Base-by-base conservation (phyloP, 2,113 vertebrate genomes). In the Leptobrachium ailaonicum region DNA sequence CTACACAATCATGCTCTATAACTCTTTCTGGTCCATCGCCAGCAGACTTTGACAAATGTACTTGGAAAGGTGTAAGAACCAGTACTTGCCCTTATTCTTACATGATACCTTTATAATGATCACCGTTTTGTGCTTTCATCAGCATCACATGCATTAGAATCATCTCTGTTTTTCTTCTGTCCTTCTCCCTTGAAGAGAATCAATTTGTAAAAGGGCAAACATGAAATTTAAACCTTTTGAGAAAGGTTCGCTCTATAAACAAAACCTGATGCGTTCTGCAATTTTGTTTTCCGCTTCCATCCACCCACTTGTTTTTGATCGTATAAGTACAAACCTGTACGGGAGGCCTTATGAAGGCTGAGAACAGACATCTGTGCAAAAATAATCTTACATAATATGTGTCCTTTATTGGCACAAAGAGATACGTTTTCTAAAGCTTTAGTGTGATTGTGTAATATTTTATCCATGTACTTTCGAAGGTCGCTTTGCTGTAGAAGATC, bases 231-330 rank as follows among this genome's bases (percentile, higher is more conserved):
- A 85, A 87, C 87, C 84, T 82, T 0, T 84, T 87, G 85, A 83
- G 82, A 89, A 89, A 86, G 11, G 81, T 89, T 68, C 82, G 83
- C 87, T 90, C 84, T 84, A 87, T 89, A 89, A 92, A 90, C 89
- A 91, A 91, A 88, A 87, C 86, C 87, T 76, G 84, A 90, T 9
- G 63, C 88, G 88, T 87, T 89, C 64, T 56, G 88, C 86, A 88
- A 89, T 90, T 90, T 90, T 86, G 87, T 91, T 88, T 91, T 92
- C 88, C 91, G 58, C 79, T 83, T 83, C 91, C 89, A 84, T 91
- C 91, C 88, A 91, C 91, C 86, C 77, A 56, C 83, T 88, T 90
- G 90, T 92, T 91, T 90, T 86, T 84, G 86, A 87, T 84, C 84
- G 88, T 86, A 88, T 86, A 89, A 83, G 87, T 88, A 89, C 79